Evolutionary conservation across 2,113 vertebrate species (phyloP).

Genomic region (Mixornis gularis): DNA sequence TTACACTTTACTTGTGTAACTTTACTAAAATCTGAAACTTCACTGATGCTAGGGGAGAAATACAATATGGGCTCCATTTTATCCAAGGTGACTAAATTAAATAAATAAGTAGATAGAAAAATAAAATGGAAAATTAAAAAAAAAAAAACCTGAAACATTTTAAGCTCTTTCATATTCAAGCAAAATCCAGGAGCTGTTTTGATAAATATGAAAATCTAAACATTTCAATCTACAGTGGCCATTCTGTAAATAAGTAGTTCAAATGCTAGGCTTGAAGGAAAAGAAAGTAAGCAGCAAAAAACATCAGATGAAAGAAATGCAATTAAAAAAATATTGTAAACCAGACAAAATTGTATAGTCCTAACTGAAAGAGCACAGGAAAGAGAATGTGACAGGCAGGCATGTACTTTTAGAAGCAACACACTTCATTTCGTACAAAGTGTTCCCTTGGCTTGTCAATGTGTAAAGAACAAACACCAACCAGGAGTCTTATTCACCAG

Average conservation of each 20-base stretch:
- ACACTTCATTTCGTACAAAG: background rate
- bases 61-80: background rate
- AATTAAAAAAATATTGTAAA: background rate
- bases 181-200: background rate
- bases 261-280: background rate
- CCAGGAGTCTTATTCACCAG: constrained; percentile 34
- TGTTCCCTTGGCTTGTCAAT: constrained; percentile 12
- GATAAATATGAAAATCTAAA: background rate
- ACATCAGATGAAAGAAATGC: background rate
- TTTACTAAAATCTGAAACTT: background rate
- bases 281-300: background rate
- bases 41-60: background rate
- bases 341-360: background rate
- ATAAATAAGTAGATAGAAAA: background rate
- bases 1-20: background rate
- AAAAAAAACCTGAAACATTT: background rate
- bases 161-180: background rate
- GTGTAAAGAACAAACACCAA: constrained; percentile 49
- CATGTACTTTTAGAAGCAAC: background rate
- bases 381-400: background rate
- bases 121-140: background rate
- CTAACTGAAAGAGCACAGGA: background rate
- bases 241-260: background rate
- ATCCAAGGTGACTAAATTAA: background rate
- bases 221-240: background rate